Conservation (phyloP, 2,113 vertebrate species). For the Daphoenositta chrysoptera region DNA sequence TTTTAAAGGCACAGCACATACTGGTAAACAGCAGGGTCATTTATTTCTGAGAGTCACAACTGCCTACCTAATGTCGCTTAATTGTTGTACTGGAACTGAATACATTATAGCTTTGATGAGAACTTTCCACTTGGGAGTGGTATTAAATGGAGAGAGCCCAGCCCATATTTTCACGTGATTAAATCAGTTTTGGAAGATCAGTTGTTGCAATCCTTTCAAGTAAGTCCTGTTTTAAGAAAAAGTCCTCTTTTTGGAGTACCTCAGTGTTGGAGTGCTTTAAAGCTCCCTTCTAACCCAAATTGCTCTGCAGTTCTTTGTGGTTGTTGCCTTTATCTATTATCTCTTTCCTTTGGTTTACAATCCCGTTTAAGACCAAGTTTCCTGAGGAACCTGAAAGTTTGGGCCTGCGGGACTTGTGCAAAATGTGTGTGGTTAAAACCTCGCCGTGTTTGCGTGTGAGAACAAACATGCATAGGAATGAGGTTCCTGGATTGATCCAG, state of each 20-base stretch:
- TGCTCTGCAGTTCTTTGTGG: not conserved
- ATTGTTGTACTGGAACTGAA: conserved; percentile 19
- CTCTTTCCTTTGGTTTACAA: not conserved
- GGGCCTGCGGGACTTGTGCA: not conserved
- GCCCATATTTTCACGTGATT: not conserved
- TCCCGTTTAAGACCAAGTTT: not conserved
- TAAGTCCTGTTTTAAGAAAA: not conserved
- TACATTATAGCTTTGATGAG: not conserved
- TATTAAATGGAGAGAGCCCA: not conserved
- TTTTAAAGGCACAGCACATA: not conserved
- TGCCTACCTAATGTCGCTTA: not conserved
- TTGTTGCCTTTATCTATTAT: not conserved
- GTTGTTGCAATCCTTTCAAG: not conserved
- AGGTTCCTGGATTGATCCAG: conserved; percentile 14
- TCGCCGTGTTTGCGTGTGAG: not conserved
- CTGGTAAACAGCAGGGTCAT: not conserved
- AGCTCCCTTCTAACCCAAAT: not conserved
- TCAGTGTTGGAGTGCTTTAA: not conserved
- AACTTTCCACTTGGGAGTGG: not conserved
- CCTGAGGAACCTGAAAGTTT: not conserved
- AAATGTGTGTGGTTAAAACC: not conserved
- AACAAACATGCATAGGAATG: not conserved
- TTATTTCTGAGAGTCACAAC: not conserved
- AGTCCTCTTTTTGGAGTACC: not conserved
- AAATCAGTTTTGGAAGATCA: not conserved